Base-by-base conservation (phyloP, 53 echinoderm and acorn worm species). In the Zoroaster sp. region DNA sequence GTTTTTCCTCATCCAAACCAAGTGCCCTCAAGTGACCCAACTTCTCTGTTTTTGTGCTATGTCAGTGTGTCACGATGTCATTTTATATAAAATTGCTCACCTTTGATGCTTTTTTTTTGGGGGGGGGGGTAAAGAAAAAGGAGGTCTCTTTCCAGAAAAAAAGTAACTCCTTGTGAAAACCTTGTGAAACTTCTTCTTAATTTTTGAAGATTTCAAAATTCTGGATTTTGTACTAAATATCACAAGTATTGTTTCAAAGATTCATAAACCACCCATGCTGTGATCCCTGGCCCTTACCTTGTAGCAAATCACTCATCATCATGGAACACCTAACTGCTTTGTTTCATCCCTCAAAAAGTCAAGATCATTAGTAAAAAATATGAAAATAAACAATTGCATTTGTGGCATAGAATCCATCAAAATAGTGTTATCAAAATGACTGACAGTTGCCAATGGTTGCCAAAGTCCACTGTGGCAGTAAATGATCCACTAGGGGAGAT, bases 341-440 rank as follows among this genome's bases (percentile, higher is more conserved):
- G 2, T 51, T 33, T 51, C 47, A 21, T 34, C 18, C 33, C 63
- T 54, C 14, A 17, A 20, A 36, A 34, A 38, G 20, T 59, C 35
- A n/a, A 53, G 51, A 47, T 77, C 77, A 78, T 78, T 78, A 78
- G 63, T 55, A 37, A 59, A n/a, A n/a, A 53, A 78, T 59, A 55
- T 59, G 78, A 78, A 78, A 78, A 78, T 78, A 78, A 78, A 78
- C 78, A 78, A 78, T n/a, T 78, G 51, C 46, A 8, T 21, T 35
- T 5, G 15, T 20, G 4, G 2, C 20, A 18, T 14, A 72, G 35
- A 72, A 41, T 7, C 20, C 38, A 59, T 78, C 40, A 21, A 78
- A 78, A 78, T 59, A 78, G 78, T 23, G 78, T 38, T 2, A 59
- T 12, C 8, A 11, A 25, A 59, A 32, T 36, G 38, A 78, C 12